phyloP scores from a whole-genome alignment of 1,140 invertebrate species.

The Archivesica marissinica region DNA sequence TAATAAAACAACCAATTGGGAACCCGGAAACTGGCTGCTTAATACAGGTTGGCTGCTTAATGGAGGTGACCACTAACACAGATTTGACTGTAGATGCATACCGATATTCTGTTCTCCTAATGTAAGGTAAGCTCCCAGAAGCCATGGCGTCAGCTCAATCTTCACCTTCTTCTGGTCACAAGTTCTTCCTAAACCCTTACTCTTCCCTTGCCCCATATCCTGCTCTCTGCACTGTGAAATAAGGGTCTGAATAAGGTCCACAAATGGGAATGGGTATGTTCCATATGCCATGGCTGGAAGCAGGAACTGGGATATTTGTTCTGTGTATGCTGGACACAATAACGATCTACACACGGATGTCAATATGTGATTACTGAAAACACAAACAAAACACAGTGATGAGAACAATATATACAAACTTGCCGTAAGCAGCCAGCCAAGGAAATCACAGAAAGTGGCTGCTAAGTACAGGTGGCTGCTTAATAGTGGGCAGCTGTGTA shows the following conservation, averaged over 20 bases:
- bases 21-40: too few relatives aligned
- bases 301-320: conserved; percentile 82
- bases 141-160: conserved; percentile 76
- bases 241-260: conserved; percentile 79
- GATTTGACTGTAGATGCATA: too few relatives aligned
- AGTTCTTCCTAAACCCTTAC: conserved; percentile 11
- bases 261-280: conserved; percentile 81
- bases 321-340: conserved; percentile 78
- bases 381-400: too few relatives aligned
- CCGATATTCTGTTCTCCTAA: conserved; percentile 77
- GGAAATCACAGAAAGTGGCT: too few relatives aligned
- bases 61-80: too few relatives aligned
- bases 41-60: too few relatives aligned
- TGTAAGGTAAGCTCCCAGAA: conserved; percentile 79
- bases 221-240: conserved; percentile 59
- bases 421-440: too few relatives aligned
- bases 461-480: too few relatives aligned
- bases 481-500: too few relatives aligned
- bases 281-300: conserved; percentile 82
- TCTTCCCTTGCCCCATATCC: conserved; percentile 28
- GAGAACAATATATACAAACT: too few relatives aligned
- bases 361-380: conserved; percentile 71
- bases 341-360: conserved; percentile 69
- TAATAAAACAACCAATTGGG: too few relatives aligned
- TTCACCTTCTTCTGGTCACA: background rate